A percentile compares a stretch with the other conserved stretches of the same genome.
These are phyloP conservation scores for Atlantisia rogersi DNA, from an alignment of 2,113 vertebrate genomes.

Conservation along the genomic window DNA sequence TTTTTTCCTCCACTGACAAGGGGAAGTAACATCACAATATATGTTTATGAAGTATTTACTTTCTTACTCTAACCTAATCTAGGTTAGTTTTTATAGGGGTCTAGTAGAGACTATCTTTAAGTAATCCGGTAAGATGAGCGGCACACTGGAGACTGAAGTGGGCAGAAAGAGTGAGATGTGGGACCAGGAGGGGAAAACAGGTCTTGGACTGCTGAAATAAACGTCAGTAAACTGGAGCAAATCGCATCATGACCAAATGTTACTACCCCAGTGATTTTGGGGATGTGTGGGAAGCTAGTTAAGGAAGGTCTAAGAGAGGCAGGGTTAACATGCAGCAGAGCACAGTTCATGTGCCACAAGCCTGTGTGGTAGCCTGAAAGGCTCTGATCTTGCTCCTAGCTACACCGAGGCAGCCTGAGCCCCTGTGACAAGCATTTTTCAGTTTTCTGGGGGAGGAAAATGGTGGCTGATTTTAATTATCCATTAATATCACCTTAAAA, in stretches of 20 bases:
- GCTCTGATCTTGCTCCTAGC: background rate
- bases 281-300: background rate
- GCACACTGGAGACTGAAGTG: background rate
- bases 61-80: background rate
- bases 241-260: background rate
- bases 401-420: background rate
- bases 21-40: background rate
- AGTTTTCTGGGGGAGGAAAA: background rate
- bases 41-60: background rate
- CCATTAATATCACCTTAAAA: background rate
- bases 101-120: background rate
- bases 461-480: background rate
- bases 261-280: background rate
- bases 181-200: background rate
- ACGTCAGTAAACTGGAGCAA: background rate
- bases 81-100: background rate
- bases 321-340: background rate
- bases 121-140: background rate
- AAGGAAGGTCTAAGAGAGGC: background rate
- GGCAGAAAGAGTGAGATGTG: background rate
- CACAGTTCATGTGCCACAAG: background rate
- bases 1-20: accelerated
- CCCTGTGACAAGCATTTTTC: accelerated
- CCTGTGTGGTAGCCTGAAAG: accelerated
- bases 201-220: background rate